Base-by-base conservation (phyloP, 2,113 vertebrate species). In the Osmerus mordax region DNA sequence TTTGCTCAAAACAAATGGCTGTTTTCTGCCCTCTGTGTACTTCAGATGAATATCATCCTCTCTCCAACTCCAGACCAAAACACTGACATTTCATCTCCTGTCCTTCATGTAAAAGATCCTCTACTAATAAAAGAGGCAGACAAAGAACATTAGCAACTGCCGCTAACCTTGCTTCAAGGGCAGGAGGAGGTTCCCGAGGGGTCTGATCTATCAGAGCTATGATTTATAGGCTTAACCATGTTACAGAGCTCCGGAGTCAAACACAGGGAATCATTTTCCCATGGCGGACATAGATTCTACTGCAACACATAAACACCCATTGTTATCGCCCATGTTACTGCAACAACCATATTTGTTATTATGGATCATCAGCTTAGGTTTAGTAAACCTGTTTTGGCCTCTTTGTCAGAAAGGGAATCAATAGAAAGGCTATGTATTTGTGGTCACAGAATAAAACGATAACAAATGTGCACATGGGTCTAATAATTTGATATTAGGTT, bases 221-320 rank as follows among this genome's bases (percentile, higher is more conserved):
- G 86, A 89, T 90, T 89, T 88, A 89, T 86, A 75, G 78, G 80
- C 71, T 73, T 78, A 77, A 69, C 41, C 70, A 54, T 74, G 72
- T 72, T 70, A 47, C 53, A 12, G 21, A 63, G 73, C 65, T 41
- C 36, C 12, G 23, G 72, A 67, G 68, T 61, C 12, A 47, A 68
- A 65, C 59, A 55, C 53, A 29, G 25, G 5, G 52, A 0, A 51
- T 54, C 18, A 59, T 36, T 32, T 52, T 70, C 56, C 55, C 47
- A 53, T 16, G 16, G 0, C 1, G 16, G 51, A 56, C 54, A 18
- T 36, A 36, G 32, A 36, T 70, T 62, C 53, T 3, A 58, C n/a
- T 67, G 23, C 13, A 67, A n/a, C 54, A n/a, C 73, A 25, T 61
- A 71, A 69, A 62, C 19, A 0, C 25, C 65, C 54, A 47, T 47